Evolutionary conservation across 2,888 invertebrate genomes (phyloP), one percentile per base, ranked within the genome.

Genomic region (Drosophila basisetae): DNA sequence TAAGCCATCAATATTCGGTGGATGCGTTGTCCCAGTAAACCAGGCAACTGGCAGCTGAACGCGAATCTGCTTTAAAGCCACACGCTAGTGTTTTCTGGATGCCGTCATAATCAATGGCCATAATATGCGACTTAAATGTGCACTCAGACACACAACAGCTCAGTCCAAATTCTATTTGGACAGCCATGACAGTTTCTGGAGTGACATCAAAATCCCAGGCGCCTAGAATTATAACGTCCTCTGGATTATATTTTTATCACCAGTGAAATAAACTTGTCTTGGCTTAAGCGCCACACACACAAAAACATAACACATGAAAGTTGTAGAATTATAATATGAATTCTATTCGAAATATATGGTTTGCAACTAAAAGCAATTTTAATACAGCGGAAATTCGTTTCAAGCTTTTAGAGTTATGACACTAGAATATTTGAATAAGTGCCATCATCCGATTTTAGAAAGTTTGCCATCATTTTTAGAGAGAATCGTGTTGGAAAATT

Each of bases 1-100:
- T 56, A 56, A 56, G 56, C 55, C n/a, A n/a, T 56, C 37, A 56
- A 28, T 56, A 56, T 28, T 39, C 55, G 55, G 9, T 28, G 28
- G n/a, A 39, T 56, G 37, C 28, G 25, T 28, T 55, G 16, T 7
- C 28, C 6, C 35, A 35, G 5, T 30, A 9, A 47, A 16, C 47
- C 25, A 25, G 25, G 50, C 25, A 55, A 37, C 54, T 13, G 22
- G 28, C 25, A 54, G 25, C 54, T n/a, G 9, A 35, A 22, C 33
- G 33, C 4, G 22, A 43, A 22, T 43, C 43, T 47, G 25, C 16
- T 16, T 47, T 47, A 25, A 47, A 25, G 47, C 28, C 25, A 47
- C 47, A 16, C 16, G 9, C 47, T 9, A 25, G 16, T 47, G 16
- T 47, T 25, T 2, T 33, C 10, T 9, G 25, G 16, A 16, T 25